Base-by-base conservation (phyloP, 2,113 vertebrate genomes). In the Oryzias celebensis region DNA sequence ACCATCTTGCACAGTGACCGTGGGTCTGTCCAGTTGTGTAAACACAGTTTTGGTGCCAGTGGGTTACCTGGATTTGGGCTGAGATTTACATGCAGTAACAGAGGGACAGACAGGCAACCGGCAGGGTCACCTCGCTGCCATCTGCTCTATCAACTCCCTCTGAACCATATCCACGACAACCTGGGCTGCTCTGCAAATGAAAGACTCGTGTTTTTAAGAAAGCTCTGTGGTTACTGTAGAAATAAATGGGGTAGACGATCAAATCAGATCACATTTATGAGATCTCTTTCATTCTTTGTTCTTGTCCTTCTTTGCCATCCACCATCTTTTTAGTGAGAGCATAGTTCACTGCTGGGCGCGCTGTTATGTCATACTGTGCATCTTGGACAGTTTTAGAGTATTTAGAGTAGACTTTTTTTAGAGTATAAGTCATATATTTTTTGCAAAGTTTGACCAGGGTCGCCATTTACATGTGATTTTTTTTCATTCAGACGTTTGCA, bases 81-180 rank as follows among this genome's bases (percentile, higher is more conserved):
- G 66, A 70, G 73, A 67, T 83, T 80, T 73, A 76, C 65, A 78
- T 49, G 65, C 57, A 73, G 71, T 18, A 69, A 62, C 53, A 48
- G 71, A 49, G 65, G 63, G 80, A 79, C 66, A 83, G 86, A 80
- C 55, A 81, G 64, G 28, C 60, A 47, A 62, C 69, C 71, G 69
- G 80, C 70, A 55, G 81, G 62, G 75, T 89, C 75, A 62, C 74
- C 70, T 68, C 67, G 8, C 58, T 14, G 72, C 88, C 88, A 89
- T 89, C 88, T 89, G 88, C 76, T 84, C 64, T 54, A 52, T 57
- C 77, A 43, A 77, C 72, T 8, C 82, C 72, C 51, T 76, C 68
- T 84, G 77, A 86, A 73, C 77, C 45, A 6, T 62, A 79, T 16
- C 77, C 75, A 73, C 50, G 28, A 71, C 65, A 62, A 65, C 62